phyloP scores from a whole-genome alignment of 2,113 vertebrate genomes.

The Damaliscus lunatus region DNA sequence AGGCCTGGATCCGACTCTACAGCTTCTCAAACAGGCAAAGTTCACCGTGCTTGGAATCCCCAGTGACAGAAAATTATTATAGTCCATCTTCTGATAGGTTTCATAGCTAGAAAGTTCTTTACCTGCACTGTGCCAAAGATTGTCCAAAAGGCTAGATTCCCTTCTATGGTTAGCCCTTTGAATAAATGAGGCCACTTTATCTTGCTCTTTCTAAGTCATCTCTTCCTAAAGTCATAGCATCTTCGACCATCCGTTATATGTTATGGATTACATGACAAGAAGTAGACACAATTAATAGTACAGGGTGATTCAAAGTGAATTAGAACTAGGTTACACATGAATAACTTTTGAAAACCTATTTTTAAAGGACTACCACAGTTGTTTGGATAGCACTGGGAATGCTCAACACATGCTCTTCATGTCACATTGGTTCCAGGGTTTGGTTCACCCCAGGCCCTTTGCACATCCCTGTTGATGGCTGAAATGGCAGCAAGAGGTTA shows the following conservation, averaged over 20 bases:
- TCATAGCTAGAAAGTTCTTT: background rate
- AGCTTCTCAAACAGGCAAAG: background rate
- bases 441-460: background rate
- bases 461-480: background rate
- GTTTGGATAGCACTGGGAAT: background rate
- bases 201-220: background rate
- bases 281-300: background rate
- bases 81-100: background rate
- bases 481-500: background rate
- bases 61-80: background rate
- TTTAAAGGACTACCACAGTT: background rate
- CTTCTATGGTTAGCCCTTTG: background rate
- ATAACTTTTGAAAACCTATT: constrained; percentile 3
- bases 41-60: background rate
- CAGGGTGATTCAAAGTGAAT: background rate
- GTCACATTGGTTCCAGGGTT: background rate
- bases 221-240: background rate
- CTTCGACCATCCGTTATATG: background rate
- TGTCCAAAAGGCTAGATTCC: background rate
- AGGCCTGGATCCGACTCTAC: background rate
- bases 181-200: constrained; percentile 13
- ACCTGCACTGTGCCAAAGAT: background rate
- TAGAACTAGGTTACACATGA: background rate
- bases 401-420: background rate
- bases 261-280: background rate